These are phyloP conservation scores for Sardinella longiceps DNA, from an alignment of 2,797 vertebrate genomes.

Conservation along the genomic window DNA sequence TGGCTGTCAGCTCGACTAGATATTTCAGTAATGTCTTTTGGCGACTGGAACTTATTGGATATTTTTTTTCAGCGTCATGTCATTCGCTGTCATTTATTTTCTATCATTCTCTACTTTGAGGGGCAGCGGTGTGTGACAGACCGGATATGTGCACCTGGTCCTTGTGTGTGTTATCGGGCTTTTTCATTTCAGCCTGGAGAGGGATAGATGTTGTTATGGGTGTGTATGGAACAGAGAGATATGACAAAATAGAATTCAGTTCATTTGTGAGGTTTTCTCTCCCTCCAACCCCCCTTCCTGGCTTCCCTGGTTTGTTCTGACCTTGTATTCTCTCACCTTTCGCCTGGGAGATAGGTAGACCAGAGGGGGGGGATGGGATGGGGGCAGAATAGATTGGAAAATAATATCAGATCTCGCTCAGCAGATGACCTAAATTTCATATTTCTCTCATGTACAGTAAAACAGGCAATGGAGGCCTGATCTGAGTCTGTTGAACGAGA, in stretches of 20 bases:
- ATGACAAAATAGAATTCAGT: slow-evolving; percentile 38
- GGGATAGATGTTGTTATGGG: background rate
- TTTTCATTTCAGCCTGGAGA: background rate
- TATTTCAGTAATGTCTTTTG: slow-evolving; percentile 9
- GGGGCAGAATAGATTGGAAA: background rate
- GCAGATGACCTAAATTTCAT: slow-evolving; percentile 15
- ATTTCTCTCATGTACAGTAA: slow-evolving; percentile 20
- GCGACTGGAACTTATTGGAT: background rate
- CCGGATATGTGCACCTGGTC: background rate
- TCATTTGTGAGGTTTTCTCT: slow-evolving; percentile 17
- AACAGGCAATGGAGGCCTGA: too few relatives aligned
- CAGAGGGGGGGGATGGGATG: background rate
- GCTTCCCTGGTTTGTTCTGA: slow-evolving; percentile 31
- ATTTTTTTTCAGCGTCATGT: background rate
- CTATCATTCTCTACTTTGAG: slow-evolving; percentile 13
- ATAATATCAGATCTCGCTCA: background rate
- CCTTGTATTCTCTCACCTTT: slow-evolving; percentile 27
- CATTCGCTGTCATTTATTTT: background rate
- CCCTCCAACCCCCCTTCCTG: slow-evolving; percentile 9
- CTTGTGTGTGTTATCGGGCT: background rate
- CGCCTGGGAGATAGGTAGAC: slow-evolving; percentile 27
- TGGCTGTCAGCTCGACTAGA: background rate
- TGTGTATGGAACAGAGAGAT: slow-evolving; percentile 20
- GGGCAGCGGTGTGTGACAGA: slow-evolving; percentile 16
- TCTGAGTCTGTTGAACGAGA: background rate